A percentile compares a stretch with the other conserved stretches of the same genome.
Evolutionary conservation across 2,113 vertebrate genomes (phyloP).

Genomic region (Neolamprologus hecqui): DNA sequence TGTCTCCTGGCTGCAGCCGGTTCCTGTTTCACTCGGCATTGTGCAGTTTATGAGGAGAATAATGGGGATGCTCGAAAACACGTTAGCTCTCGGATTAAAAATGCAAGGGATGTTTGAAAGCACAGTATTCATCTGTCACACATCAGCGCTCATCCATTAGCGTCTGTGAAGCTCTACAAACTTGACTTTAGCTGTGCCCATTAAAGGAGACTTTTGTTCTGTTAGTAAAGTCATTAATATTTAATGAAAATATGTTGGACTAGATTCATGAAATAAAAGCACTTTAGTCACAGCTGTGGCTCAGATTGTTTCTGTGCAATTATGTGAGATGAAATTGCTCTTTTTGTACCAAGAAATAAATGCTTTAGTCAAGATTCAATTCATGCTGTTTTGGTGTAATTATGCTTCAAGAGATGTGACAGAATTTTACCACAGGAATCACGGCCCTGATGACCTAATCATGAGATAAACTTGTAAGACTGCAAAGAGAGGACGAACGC

Average conservation of each 20-base stretch:
- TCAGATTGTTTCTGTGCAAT: not conserved
- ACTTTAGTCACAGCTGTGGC: not conserved
- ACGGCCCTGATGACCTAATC: not conserved
- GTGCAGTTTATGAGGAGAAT: not conserved
- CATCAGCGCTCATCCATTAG: not conserved
- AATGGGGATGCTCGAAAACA: not conserved
- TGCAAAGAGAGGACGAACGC: not conserved
- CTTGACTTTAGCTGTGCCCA: not conserved
- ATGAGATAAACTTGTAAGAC: not conserved
- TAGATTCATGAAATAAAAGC: slow-evolving; percentile 42
- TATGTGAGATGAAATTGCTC: not conserved
- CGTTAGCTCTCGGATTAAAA: not conserved
- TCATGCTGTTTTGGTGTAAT: not conserved
- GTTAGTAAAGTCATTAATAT: slow-evolving; percentile 9
- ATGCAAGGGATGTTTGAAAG: not conserved
- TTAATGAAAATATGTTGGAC: slow-evolving; percentile 3
- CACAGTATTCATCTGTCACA: not conserved
- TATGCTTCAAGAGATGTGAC: not conserved
- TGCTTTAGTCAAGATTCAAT: not conserved
- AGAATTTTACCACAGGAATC: not conserved
- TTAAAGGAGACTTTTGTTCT: not conserved
- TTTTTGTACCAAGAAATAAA: slow-evolving; percentile 20
- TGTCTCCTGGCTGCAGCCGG: slow-evolving; percentile 10
- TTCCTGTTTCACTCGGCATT: not conserved
- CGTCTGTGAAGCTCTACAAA: not conserved